These are phyloP conservation scores for Gymnothorax reevesii DNA, from an alignment of 2,797 vertebrate species.

Conservation along the genomic window DNA sequence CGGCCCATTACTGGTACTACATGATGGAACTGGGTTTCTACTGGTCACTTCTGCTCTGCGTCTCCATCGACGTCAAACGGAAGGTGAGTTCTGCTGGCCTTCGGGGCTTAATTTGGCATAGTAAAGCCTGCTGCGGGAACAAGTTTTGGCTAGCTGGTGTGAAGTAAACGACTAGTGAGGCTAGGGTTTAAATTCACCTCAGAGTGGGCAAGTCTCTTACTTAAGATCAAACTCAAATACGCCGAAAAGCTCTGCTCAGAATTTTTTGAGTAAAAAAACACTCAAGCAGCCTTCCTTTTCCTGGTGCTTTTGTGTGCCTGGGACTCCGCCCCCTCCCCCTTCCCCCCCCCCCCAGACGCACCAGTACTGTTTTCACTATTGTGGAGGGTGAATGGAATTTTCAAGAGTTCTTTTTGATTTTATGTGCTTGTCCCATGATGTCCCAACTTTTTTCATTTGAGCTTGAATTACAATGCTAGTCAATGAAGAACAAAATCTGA, in stretches of 20 bases:
- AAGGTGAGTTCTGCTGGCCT: constrained; percentile 72
- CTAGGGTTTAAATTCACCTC: no score
- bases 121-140: no score
- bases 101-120: not conserved
- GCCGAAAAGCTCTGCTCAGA: not conserved
- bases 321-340: not conserved
- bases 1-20: constrained; percentile 87
- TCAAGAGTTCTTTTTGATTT: no score
- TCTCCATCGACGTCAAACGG: constrained; percentile 88
- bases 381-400: no score
- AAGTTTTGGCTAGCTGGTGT: no score
- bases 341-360: not conserved
- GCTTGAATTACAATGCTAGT: not conserved
- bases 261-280: not conserved
- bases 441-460: no score
- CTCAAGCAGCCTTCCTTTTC: not conserved
- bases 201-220: no score
- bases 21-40: constrained; percentile 91
- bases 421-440: no score
- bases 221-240: not conserved
- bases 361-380: no score
- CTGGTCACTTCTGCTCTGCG: constrained; percentile 82
- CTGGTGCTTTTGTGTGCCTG: not conserved
- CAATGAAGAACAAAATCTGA: not conserved
- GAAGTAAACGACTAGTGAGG: no score